Base-by-base conservation (phyloP, 2,888 invertebrate species). In the Eugnorisma glareosa region DNA sequence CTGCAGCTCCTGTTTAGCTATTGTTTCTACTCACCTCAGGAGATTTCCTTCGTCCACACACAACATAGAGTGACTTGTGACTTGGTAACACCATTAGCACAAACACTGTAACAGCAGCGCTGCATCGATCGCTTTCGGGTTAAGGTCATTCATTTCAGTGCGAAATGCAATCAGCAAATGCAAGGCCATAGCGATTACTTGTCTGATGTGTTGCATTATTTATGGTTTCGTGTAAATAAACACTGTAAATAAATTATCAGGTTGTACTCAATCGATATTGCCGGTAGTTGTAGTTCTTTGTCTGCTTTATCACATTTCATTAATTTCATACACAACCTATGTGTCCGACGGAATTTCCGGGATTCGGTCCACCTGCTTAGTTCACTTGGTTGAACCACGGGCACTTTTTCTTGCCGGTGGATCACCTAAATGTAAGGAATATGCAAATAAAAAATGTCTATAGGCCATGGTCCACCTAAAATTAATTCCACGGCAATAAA, bases 171-270 rank as follows among this genome's bases (percentile, higher is more conserved):
- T 74, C 74, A 40, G 59, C 35, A 66, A 82, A 78, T 67, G 67
- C 83, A 79, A 84, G 83, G 79, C 13, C 83, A 72, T 40, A 68
- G 40, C 67, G 28, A 73, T 77, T 86, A 68, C 57, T 81, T 73
- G 77, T 68, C 67, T 72, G 71, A 69, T 72, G 51, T 73, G 68
- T 66, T 72, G 78, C 61, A 77, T 77, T 82, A 77, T 74, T 78
- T 72, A 86, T 85, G n/a, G 66, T 35, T 85, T 61, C 57, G 35
- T 75, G 73, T 75, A 71, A 67, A 83, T 28, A 54, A 79, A 63
- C 24, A 37, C 35, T 59, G 67, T 69, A n/a, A 83, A 59, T 68
- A 69, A 79, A 68, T 72, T 59, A 78, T 81, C n/a, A 57, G 31
- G 35, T 54, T 76, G 59, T 11, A 31, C n/a, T 71, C 40, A 48